These are phyloP conservation scores for Boleophthalmus pectinirostris DNA, from an alignment of 2,113 vertebrate genomes.

Conservation along the genomic window DNA sequence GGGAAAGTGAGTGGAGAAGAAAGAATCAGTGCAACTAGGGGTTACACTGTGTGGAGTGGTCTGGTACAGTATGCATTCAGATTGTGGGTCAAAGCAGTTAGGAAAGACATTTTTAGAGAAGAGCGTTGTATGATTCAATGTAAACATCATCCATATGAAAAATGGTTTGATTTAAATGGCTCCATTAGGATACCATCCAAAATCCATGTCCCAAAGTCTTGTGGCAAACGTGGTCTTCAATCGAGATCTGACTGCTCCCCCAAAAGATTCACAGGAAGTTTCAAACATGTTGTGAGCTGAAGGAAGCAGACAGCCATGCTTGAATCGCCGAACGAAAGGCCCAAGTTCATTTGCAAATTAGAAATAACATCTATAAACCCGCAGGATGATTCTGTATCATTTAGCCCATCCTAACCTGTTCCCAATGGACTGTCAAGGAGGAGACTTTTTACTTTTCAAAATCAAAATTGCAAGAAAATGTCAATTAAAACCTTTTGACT, in stretches of 20 bases:
- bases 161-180: constrained; percentile 12
- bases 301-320: constrained; percentile 67
- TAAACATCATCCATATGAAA: constrained; percentile 1
- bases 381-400: constrained; percentile 52
- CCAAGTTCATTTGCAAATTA: neutral
- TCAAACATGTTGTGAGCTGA: constrained; percentile 59
- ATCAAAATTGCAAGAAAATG: neutral
- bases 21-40: constrained; percentile 33
- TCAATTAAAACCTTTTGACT: neutral
- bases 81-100: constrained; percentile 14
- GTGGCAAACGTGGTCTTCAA: constrained; percentile 14
- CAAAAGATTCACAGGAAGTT: constrained; percentile 54
- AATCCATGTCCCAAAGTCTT: constrained; percentile 10
- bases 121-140: neutral
- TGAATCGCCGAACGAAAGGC: constrained; percentile 54
- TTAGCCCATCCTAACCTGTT: constrained; percentile 45
- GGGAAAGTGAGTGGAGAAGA: constrained; percentile 35
- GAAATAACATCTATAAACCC: constrained; percentile 19
- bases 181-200: constrained; percentile 12
- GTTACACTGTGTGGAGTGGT: constrained; percentile 28
- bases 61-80: constrained; percentile 13
- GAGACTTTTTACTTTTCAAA: constrained; percentile 42
- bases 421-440: constrained; percentile 70
- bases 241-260: constrained; percentile 26
- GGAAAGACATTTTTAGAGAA: neutral